phyloP scores from a whole-genome alignment of 1,140 invertebrate species.

The Oryctes rhinoceros region DNA sequence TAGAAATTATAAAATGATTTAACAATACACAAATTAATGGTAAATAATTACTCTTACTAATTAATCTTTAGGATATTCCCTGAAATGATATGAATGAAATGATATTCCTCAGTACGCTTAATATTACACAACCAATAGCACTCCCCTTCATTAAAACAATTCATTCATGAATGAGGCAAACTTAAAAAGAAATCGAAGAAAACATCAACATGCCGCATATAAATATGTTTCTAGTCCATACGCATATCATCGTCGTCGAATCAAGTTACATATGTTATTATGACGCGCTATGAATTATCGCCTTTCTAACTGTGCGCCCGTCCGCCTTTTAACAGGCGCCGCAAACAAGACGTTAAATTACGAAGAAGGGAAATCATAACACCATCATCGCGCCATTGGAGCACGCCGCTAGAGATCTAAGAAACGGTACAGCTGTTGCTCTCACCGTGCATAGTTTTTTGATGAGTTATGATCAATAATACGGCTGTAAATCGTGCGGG shows the following conservation, averaged over 20 bases:
- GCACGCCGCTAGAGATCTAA: background rate
- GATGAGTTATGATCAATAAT: conserved; percentile 16
- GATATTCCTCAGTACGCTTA: too few species aligned
- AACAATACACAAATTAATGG: too few species aligned
- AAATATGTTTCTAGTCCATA: too few species aligned
- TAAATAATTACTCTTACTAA: too few species aligned
- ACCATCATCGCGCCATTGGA: background rate
- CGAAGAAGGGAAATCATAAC: background rate
- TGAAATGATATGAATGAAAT: too few species aligned
- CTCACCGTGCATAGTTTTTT: background rate
- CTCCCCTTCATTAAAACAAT: too few species aligned
- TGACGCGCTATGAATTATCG: background rate
- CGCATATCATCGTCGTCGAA: background rate
- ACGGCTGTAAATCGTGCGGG: background rate
- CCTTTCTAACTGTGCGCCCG: background rate
- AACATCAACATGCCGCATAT: too few species aligned
- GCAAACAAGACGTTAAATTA: background rate
- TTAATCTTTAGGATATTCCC: too few species aligned
- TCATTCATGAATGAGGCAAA: too few species aligned
- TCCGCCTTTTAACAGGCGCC: background rate
- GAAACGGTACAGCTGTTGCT: background rate
- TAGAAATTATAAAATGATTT: too few species aligned
- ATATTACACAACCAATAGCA: too few species aligned
- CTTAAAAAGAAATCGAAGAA: too few species aligned
- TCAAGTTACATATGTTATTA: conserved; percentile 8